Base-by-base conservation (phyloP, 2,113 vertebrate genomes). In the Phylloscopus trochilus region DNA sequence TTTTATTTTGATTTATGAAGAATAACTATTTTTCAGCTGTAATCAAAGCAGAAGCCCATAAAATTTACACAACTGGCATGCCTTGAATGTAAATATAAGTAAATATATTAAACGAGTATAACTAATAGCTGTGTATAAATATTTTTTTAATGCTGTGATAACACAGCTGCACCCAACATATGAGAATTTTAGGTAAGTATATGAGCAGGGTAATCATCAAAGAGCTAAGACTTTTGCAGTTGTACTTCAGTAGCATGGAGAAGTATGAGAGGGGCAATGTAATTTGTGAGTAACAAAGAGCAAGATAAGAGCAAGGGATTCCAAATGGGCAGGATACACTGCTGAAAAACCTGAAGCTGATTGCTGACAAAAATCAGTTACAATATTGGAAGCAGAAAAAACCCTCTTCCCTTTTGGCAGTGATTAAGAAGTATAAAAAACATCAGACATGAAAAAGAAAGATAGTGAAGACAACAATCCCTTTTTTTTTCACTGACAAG, bases 111-210 rank as follows among this genome's bases (percentile, higher is more conserved):
- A 67, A 58, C 14, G 17, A 35, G 9, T 35, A 20, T 47, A 56
- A 52, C 15, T 28, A 39, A 60, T 11, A 75, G 31, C 3, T 37
- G 20, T 9, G 27, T 24, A 55, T 27, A 75, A 73, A n/a, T 12
- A 55, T 31, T 51, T 73, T n/a, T 53, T 16, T 30, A 44, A 64
- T 0, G 0, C 24, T 44, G 7, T 82, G 39, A 30, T 39, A 19
- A 21, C 11, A 43, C 10, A 81, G 7, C 19, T 49, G 17, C 28
- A n/a, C 13, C 47, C 4, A 86, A 56, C 0, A 0, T 31, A 22
- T 11, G 41, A 70, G 13, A 9, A 39, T 43, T 70, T 75, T 47
- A 27, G 10, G 15, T 12, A 60, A 55, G 9, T 37, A 17, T 33
- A 13, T 47, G 13, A 70, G 11, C 13, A 52, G 31, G 37, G 9